These are phyloP conservation scores for Drosophila longiperda DNA, from an alignment of 2,888 invertebrate genomes.

Conservation along the genomic window DNA sequence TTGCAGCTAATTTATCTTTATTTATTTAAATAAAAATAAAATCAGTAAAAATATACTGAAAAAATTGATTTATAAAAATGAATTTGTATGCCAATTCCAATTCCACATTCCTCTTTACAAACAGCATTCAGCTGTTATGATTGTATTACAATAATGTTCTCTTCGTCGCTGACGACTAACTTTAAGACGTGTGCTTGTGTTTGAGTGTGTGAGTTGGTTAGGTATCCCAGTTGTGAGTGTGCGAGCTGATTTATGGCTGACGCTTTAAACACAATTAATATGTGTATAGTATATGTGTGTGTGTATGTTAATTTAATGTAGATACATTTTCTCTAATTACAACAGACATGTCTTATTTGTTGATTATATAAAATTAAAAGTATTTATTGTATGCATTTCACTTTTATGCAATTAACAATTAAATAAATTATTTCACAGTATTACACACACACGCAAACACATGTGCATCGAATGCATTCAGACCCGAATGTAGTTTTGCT, in stretches of 20 bases:
- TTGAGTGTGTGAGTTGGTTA: neutral
- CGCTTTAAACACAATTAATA: slow-evolving; percentile 37
- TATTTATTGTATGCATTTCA: neutral
- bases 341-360: neutral
- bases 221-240: slow-evolving; percentile 6
- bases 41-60: neutral
- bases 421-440: neutral
- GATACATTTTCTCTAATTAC: slow-evolving; percentile 46
- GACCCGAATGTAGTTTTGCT: neutral
- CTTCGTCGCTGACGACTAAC: neutral
- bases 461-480: neutral
- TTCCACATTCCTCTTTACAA: neutral
- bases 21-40: neutral
- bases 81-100: neutral
- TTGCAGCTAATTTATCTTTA: neutral
- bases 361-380: neutral
- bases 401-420: slow-evolving; percentile 10
- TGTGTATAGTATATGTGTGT: slow-evolving; percentile 2
- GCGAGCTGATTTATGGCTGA: slow-evolving; percentile 35
- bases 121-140: slow-evolving; percentile 5
- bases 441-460: neutral
- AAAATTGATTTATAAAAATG: neutral
- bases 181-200: neutral
- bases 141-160: neutral
- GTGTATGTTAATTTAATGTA: slow-evolving; percentile 28